Evolutionary conservation across 2,888 invertebrate genomes (phyloP).

Genomic region (Agrochola litura): DNA sequence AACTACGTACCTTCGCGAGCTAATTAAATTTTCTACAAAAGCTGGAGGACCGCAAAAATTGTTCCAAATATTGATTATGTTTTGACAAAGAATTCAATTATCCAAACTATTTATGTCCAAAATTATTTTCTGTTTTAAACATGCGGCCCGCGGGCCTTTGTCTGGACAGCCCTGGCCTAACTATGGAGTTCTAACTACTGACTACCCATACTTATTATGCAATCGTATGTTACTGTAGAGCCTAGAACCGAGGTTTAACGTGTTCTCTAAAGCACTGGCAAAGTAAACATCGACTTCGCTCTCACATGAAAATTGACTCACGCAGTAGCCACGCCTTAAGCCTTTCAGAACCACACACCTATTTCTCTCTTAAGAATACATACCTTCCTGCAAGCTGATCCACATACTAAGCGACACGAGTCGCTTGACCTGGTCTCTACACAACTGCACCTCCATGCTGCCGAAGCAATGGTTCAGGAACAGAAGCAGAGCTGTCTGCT

Average conservation of each 20-base stretch:
- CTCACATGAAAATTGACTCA: too few relatives aligned
- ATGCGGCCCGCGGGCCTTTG: too few relatives aligned
- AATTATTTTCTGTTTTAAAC: too few relatives aligned
- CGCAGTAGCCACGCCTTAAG: too few relatives aligned
- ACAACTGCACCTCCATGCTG: slow-evolving; percentile 98
- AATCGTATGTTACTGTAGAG: neutral
- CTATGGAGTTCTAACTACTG: neutral
- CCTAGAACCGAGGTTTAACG: neutral
- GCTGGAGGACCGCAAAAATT: too few relatives aligned
- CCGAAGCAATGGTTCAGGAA: slow-evolving; percentile 99
- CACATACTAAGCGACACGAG: slow-evolving; percentile 98
- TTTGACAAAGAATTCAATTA: too few relatives aligned
- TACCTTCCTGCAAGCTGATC: slow-evolving; percentile 95
- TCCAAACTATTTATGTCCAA: too few relatives aligned
- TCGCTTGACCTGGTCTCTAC: slow-evolving; percentile 97
- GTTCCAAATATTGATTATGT: too few relatives aligned
- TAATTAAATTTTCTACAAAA: too few relatives aligned
- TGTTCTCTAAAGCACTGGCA: neutral
- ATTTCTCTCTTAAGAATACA: neutral
- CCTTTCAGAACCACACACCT: neutral
- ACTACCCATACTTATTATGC: neutral
- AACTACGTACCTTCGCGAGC: too few relatives aligned
- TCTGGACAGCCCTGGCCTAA: too few relatives aligned
- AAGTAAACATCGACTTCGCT: neutral
- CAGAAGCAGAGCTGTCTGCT: slow-evolving; percentile 96